Evolutionary conservation across 2,888 invertebrate species (phyloP).

Genomic region (Periphyllus acericola): DNA sequence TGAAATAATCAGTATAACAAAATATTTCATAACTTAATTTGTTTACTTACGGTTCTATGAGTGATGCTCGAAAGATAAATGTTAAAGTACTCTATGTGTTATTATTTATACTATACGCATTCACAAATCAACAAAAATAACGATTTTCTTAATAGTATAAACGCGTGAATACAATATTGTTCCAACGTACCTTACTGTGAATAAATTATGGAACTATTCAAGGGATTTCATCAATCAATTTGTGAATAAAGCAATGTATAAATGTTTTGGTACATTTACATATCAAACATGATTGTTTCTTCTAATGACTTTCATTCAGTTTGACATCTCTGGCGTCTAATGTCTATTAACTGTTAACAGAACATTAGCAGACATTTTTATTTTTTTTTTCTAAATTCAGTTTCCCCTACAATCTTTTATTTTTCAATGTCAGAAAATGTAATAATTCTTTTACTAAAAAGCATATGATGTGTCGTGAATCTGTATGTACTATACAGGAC

Average conservation of each 20-base stretch:
- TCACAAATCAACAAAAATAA: too few species aligned
- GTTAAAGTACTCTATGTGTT: too few species aligned
- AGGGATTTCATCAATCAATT: neutral
- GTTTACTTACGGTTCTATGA: too few species aligned
- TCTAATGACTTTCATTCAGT: conserved; percentile 5
- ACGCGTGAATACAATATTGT: too few species aligned
- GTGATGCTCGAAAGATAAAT: too few species aligned
- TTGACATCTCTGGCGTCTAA: conserved; percentile 1
- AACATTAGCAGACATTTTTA: conserved; percentile 8
- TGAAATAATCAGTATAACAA: too few species aligned
- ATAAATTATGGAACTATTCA: too few species aligned
- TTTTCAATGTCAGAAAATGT: conserved; percentile 22
- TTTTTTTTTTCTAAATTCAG: conserved; percentile 26
- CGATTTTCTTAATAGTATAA: too few species aligned
- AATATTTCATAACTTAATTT: too few species aligned
- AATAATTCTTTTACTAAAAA: conserved; percentile 16
- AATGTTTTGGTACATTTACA: conserved; percentile 17
- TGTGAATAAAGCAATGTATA: neutral
- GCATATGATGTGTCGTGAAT: neutral
- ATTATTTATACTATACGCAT: too few species aligned
- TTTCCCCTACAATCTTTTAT: neutral
- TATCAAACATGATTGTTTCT: neutral
- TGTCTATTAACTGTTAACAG: conserved; percentile 31
- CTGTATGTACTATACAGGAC: neutral
- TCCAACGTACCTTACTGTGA: too few species aligned